These are phyloP conservation scores for Neocrepidodera transversa DNA, from an alignment of 2,888 invertebrate genomes.

Conservation along the genomic window DNA sequence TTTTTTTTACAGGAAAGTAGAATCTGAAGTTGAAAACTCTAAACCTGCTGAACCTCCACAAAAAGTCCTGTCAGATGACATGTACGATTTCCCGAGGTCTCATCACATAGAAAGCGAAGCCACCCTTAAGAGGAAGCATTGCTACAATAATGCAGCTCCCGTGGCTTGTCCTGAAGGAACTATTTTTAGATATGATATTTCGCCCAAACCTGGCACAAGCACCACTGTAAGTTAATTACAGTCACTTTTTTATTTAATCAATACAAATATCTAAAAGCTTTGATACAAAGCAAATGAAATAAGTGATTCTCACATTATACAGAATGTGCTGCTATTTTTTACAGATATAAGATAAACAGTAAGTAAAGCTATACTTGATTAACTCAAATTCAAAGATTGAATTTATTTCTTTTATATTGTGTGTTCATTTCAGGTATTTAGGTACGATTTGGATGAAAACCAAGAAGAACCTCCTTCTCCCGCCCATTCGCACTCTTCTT, in stretches of 20 bases:
- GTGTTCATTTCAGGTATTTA: conserved; percentile 49
- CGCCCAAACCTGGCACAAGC: conserved; percentile 56
- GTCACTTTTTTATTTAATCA: too few relatives aligned
- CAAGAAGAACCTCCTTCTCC: conserved; percentile 62
- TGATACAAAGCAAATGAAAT: too few relatives aligned
- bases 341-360: too few relatives aligned
- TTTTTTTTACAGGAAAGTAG: conserved; percentile 23
- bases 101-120: conserved; percentile 62
- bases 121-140: conserved; percentile 60
- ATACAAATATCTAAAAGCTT: too few relatives aligned
- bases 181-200: conserved; percentile 67
- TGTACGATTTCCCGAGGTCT: conserved; percentile 76
- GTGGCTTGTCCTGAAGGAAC: conserved; percentile 61
- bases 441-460: conserved; percentile 52
- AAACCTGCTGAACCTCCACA: conserved; percentile 24
- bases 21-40: conserved; percentile 12
- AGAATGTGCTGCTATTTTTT: too few relatives aligned
- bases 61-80: conserved; percentile 62
- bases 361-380: too few relatives aligned
- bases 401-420: too few relatives aligned
- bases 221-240: conserved; percentile 38
- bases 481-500: conserved; percentile 61
- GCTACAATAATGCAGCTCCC: conserved; percentile 70
- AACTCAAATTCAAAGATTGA: too few relatives aligned
- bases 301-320: too few relatives aligned